A percentile compares a stretch with the other conserved stretches of the same genome.
Evolutionary conservation across 2,113 vertebrate species (phyloP).

Genomic region (Percopsis transmontana): DNA sequence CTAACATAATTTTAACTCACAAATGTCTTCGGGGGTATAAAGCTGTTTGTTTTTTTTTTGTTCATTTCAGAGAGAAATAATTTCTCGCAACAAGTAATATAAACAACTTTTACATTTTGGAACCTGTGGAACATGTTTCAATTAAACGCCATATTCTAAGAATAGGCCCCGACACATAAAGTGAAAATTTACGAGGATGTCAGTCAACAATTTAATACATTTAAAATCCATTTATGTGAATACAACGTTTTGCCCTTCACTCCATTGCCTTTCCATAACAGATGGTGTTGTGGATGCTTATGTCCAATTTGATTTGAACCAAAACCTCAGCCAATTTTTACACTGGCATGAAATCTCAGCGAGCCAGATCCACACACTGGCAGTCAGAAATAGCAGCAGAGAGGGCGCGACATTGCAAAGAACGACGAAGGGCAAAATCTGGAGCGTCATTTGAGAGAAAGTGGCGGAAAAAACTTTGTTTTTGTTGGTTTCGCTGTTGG

Average conservation of each 20-base stretch:
- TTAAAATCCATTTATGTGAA: constrained; percentile 80
- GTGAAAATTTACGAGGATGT: constrained; percentile 69
- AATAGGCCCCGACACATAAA: constrained; percentile 61
- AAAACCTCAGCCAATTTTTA: constrained; percentile 83
- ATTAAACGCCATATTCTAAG: constrained; percentile 51
- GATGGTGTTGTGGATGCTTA: constrained; percentile 87
- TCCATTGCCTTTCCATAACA: constrained; percentile 79
- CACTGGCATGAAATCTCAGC: constrained; percentile 79
- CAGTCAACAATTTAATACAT: constrained; percentile 78
- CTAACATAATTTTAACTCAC: background rate
- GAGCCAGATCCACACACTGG: constrained; percentile 81
- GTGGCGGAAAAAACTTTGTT: constrained; percentile 32
- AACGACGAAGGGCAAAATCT: constrained; percentile 81
- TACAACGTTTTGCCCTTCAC: constrained; percentile 81
- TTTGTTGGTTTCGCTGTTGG: background rate
- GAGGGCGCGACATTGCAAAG: constrained; percentile 82
- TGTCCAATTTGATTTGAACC: constrained; percentile 87
- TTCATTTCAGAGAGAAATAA: too few relatives aligned
- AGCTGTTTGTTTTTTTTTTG: too few relatives aligned
- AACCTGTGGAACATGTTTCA: constrained; percentile 44
- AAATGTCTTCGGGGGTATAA: too few relatives aligned
- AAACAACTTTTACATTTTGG: background rate
- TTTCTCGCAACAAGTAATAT: background rate
- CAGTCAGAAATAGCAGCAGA: constrained; percentile 81
- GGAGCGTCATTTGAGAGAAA: constrained; percentile 76